Base-by-base conservation (phyloP, 2,888 invertebrate genomes). In the Belgica antarctica region DNA sequence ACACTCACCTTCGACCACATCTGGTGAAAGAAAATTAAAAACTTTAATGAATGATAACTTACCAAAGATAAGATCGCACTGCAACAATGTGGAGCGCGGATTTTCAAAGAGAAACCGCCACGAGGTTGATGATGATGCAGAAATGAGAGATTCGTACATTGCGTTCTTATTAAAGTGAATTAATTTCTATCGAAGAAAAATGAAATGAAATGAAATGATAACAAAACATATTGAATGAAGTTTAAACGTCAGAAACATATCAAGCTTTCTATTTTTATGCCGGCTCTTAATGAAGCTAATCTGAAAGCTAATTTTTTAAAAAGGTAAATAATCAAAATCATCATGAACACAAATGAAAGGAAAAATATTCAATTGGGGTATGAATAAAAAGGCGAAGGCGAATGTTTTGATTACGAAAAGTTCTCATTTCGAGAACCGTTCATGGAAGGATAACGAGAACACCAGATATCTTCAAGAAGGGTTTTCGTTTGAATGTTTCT, bases 201-300 rank as follows among this genome's bases (percentile, higher is more conserved):
- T 31, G 5, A 10, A 31, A 31, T 31, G 31, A 31, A 31, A 10
- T 7, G 31, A 31, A 31, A 10, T 41, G 41, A 41, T 4, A 31
- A 31, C 12, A 12, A 41, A 41, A 41, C 41, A 41, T 41, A 41
- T 41, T 41, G 41, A 41, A 41, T 41, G 41, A 41, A 41, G 15
- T 41, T 41, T 7, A 41, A 41, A 41, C 41, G 52, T 52, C 52
- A 52, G 22, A 52, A 52, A 52, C 52, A 52, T 52, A 52, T 52
- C 52, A 52, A n/a, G 52, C 52, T 17, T 41, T 31, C 5, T 31
- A 31, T 31, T 41, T 52, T 17, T 17, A n/a, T n/a, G n/a, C 22
- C 52, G 52, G 52, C 52, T 52, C n/a, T n/a, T 31, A 22, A 52
- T 22, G 41, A 52, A 52, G 22, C 52, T 52, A 7, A 22, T 52